Evolutionary conservation across 53 echinoderm and acorn worm species (phyloP), one percentile per base, ranked within the genome.

Genomic region (Luidia sarsii): DNA sequence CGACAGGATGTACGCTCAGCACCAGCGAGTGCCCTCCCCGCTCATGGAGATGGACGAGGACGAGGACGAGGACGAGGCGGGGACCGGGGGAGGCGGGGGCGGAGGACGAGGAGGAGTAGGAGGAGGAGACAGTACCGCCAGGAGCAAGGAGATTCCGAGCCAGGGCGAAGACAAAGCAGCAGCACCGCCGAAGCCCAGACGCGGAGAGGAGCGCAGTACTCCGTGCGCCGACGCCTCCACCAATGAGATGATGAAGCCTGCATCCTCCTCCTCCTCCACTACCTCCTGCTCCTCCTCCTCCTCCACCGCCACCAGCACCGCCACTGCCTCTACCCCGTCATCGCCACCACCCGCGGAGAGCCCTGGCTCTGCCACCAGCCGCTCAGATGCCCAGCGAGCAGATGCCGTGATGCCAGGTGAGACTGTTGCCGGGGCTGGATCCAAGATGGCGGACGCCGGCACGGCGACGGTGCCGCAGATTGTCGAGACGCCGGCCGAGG

Each of bases 381-480:
- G 60, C 60, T 31, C 7, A 61, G 18, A 48, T 29, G 43, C 59
- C 41, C 43, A 46, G 61, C 45, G 43, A 18, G 61, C 59, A 39
- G 77, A 77, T 60, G 39, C 55, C 41, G 56, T 21, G 13, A 25
- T 45, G 61, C 45, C 77, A 62, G 77, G 77, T 77, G 62, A 77
- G 41, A n/a, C n/a, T n/a, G n/a, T n/a, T n/a, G 45, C 25, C 30
- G 33, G 45, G 43, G 32, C 48, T 30, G 61, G 41, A 77, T 77
- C 62, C 77, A 77, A 77, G 60, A 77, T 77, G 77, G 77, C 77
- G 77, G n/a, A n/a, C n/a, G 77, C 77, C 77, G 30, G 60, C 61
- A 77, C 30, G 0, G 45, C 61, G 30, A 77, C 41, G 33, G 77
- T 77, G 48, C 77, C 77, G 3, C 62, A 77, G 62, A 77, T 77